Percentiles rank a stretch among this genome's conserved stretches.
Conservation (phyloP, 1,140 invertebrate species). For the Nylanderia fulva region DNA sequence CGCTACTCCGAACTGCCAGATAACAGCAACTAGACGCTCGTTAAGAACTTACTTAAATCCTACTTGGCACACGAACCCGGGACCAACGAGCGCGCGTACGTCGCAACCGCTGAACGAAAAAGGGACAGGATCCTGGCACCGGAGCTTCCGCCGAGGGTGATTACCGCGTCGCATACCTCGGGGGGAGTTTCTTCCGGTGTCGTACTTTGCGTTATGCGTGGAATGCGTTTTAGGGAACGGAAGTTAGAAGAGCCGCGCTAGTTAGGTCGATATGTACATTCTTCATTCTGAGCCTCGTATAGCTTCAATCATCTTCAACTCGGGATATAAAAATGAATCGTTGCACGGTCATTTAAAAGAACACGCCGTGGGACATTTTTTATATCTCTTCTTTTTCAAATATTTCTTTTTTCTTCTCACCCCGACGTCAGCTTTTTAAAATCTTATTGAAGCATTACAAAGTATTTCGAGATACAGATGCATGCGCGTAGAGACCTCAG, state of each 20-base stretch:
- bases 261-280: constrained; percentile 27
- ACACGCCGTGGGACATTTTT: neutral
- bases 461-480: neutral
- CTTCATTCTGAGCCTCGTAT: neutral
- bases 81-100: constrained; percentile 35
- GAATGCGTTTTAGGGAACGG: constrained; percentile 23
- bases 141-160: constrained; percentile 28
- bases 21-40: constrained; percentile 72
- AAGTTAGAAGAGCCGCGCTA: neutral
- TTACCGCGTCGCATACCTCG: constrained; percentile 5
- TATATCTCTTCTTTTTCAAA: neutral
- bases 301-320: neutral
- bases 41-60: constrained; percentile 76
- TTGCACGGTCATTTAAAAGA: neutral
- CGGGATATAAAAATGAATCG: neutral
- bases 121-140: neutral
- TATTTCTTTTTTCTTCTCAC: too few species aligned
- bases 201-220: constrained; percentile 44
- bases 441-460: neutral
- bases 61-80: constrained; percentile 54
- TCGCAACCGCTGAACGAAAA: constrained; percentile 18
- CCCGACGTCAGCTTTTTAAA: neutral
- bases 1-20: constrained; percentile 50
- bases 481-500: neutral
- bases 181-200: neutral